Base-by-base conservation (phyloP, 2,797 vertebrate genomes). In the Bucorvus abyssinicus region DNA sequence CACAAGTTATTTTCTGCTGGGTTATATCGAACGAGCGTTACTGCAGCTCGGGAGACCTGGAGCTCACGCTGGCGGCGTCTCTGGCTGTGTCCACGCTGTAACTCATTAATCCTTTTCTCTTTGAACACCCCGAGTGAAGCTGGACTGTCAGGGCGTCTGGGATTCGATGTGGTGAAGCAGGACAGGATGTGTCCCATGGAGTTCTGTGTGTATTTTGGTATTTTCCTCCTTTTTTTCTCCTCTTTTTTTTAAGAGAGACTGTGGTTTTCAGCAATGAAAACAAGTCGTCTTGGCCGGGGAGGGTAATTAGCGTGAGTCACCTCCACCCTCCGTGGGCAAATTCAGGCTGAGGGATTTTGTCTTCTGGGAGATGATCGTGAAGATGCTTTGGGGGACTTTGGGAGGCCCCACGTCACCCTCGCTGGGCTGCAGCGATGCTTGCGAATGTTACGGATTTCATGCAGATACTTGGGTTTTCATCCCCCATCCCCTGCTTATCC, bases 191-290 rank as follows among this genome's bases (percentile, higher is more conserved):
- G 40, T 80, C 87, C 79, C 79, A 10, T 10, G 29, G 77, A 94
- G 47, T 20, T 92, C 45, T 91, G n/a, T 38, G 57, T 60, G 40
- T 86, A 65, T 94, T 94, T 95, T 95, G 87, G 42, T 77, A 60
- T 92, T 95, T 96, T 73, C 70, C 88, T 75, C 12, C 21, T 26
- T 63, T 70, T 68, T 89, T 68, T 32, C 3, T 42, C 23, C 24
- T 42, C 27, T 57, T 57, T 57, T 56, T 56, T 57, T 57, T 53
- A 3, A 20, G 47, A 85, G 74, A 86, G 94, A 63, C 70, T 91
- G 85, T 89, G 95, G 93, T 64, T 96, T 97, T 92, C n/a, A 77
- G 82, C 84, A 96, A 94, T 89, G 88, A 94, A 95, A 95, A 96
- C 93, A 95, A 94, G 75, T 34, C 67, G 63, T 19, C 77, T 70